Conservation (phyloP, 2,888 invertebrate genomes). For the Meandrusa payeni region DNA sequence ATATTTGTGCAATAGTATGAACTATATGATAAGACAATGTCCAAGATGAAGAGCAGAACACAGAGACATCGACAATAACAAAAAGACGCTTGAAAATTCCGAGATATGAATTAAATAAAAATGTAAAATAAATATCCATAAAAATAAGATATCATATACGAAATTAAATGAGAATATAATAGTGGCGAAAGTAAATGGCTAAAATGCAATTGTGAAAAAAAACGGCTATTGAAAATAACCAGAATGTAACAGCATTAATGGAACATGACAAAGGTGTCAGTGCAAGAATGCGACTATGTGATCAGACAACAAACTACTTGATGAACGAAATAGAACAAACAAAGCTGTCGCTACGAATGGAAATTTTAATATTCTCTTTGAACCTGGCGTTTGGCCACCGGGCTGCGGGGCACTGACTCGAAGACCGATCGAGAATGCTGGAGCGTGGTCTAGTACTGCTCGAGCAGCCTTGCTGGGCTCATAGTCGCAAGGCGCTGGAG, state of each 20-base stretch:
- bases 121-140: too few relatives aligned
- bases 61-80: too few relatives aligned
- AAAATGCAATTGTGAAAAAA: not conserved
- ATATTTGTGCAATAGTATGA: too few relatives aligned
- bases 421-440: slow-evolving; percentile 83
- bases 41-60: too few relatives aligned
- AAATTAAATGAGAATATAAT: too few relatives aligned
- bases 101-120: too few relatives aligned
- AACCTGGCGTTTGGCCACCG: slow-evolving; percentile 78
- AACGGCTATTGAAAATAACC: too few relatives aligned
- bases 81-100: too few relatives aligned
- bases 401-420: slow-evolving; percentile 72
- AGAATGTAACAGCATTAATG: slow-evolving; percentile 1
- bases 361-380: slow-evolving; percentile 18
- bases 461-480: slow-evolving; percentile 86
- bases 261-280: too few relatives aligned
- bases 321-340: slow-evolving; percentile 1
- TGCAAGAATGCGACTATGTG: not conserved
- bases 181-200: too few relatives aligned
- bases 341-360: slow-evolving; percentile 15
- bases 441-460: slow-evolving; percentile 75
- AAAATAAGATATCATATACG: too few relatives aligned
- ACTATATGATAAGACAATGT: too few relatives aligned
- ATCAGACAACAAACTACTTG: slow-evolving; percentile 1
- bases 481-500: slow-evolving; percentile 95